These are phyloP conservation scores for Spisula subtruncata DNA, from an alignment of 2,888 invertebrate genomes.

Conservation along the genomic window DNA sequence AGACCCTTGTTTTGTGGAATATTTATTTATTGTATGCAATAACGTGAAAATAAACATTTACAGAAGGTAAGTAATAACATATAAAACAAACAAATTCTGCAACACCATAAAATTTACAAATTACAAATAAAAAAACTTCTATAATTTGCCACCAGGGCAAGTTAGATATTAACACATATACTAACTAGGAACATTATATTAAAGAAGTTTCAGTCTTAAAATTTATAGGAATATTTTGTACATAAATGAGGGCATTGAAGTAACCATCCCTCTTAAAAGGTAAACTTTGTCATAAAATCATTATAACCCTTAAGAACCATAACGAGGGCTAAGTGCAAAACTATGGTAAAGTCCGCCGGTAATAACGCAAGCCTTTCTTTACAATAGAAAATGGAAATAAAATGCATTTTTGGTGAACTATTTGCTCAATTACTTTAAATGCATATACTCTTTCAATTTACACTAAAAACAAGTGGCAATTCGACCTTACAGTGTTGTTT, in stretches of 20 bases:
- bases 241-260: neutral
- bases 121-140: conserved; percentile 20
- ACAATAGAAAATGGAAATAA: no score
- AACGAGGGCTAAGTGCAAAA: no score
- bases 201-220: neutral
- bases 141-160: conserved; percentile 26
- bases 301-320: no score
- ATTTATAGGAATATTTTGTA: neutral
- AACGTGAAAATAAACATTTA: conserved; percentile 28
- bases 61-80: conserved; percentile 5
- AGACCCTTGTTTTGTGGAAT: neutral
- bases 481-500: no score
- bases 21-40: conserved; percentile 21
- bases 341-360: no score
- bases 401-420: no score
- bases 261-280: no score
- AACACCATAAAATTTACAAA: conserved; percentile 4
- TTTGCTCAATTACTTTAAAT: no score
- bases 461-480: no score
- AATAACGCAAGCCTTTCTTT: no score
- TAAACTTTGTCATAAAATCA: no score
- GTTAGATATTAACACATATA: neutral
- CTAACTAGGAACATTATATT: conserved; percentile 4
- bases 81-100: conserved; percentile 12
- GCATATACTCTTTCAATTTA: no score